A percentile compares a stretch with the other conserved stretches of the same genome.
Conservation (phyloP, 2,113 vertebrate genomes). For the Amphilophus citrinellus region DNA sequence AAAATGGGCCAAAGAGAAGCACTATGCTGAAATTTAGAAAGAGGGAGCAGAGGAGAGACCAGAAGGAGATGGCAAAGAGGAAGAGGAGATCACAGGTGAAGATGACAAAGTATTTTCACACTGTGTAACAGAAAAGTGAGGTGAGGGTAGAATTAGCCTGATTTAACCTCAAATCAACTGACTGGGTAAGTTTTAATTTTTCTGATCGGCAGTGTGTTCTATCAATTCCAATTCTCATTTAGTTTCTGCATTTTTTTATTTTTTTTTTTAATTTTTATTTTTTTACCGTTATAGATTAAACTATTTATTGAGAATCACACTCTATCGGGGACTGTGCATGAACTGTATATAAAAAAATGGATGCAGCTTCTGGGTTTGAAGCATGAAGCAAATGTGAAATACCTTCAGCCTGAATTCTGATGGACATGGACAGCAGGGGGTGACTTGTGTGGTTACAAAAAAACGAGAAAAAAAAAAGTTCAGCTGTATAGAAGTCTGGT, state of each 20-base stretch:
- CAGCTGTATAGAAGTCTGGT: neutral
- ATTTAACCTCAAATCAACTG: neutral
- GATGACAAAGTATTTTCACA: neutral
- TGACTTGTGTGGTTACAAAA: neutral
- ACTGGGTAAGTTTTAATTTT: neutral
- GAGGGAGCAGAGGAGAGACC: neutral
- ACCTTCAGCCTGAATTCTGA: neutral
- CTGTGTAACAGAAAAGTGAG: neutral
- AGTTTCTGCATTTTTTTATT: neutral
- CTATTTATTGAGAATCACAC: neutral
- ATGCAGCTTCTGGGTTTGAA: too few species aligned
- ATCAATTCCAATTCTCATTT: fast-evolving
- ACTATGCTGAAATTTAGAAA: constrained; percentile 64
- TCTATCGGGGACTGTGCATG: neutral
- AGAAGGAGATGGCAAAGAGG: neutral
- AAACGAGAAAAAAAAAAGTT: neutral
- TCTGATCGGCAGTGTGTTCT: too few species aligned
- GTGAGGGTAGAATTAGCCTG: neutral
- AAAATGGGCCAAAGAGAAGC: constrained; percentile 31
- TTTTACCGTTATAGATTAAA: neutral
- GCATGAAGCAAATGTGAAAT: neutral
- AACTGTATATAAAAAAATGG: neutral
- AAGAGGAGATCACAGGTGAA: neutral
- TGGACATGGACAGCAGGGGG: too few species aligned
- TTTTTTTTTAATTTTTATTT: too few species aligned